These are phyloP conservation scores for Popillia japonica DNA, from an alignment of 1,140 invertebrate genomes.

Conservation along the genomic window DNA sequence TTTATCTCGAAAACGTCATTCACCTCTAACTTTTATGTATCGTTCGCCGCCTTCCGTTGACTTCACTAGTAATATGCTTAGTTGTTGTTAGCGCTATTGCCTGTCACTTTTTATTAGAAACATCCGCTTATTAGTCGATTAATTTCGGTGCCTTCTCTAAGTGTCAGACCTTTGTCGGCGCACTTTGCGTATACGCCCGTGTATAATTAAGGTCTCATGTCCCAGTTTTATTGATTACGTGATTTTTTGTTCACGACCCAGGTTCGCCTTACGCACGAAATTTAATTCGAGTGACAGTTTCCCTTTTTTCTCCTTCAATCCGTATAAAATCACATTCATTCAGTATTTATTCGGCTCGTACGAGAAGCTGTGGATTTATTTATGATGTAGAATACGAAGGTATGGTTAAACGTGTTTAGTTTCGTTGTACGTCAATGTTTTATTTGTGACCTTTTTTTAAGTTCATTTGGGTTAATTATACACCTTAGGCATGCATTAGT, in stretches of 20 bases:
- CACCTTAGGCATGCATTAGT: too few species aligned
- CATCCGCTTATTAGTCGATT: slow-evolving; percentile 12
- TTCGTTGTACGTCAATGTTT: too few species aligned
- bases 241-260: background rate
- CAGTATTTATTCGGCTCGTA: background rate
- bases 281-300: slow-evolving; percentile 3
- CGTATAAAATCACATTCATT: background rate
- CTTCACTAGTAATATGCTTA: background rate
- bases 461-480: too few species aligned
- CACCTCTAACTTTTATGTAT: too few species aligned
- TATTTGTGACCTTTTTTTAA: too few species aligned
- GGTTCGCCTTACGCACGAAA: background rate
- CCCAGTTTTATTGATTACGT: background rate
- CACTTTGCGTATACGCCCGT: background rate
- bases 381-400: background rate
- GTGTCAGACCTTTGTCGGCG: slow-evolving; percentile 12
- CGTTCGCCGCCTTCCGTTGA: too few species aligned
- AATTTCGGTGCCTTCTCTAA: background rate
- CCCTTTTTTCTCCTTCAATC: background rate
- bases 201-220: background rate
- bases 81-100: background rate
- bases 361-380: background rate
- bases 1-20: too few species aligned
- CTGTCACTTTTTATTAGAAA: slow-evolving; percentile 5
- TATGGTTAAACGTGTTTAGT: too few species aligned